Evolutionary conservation across 2,113 vertebrate genomes (phyloP).

Genomic region (Boulengeromyrus knoepffleri): DNA sequence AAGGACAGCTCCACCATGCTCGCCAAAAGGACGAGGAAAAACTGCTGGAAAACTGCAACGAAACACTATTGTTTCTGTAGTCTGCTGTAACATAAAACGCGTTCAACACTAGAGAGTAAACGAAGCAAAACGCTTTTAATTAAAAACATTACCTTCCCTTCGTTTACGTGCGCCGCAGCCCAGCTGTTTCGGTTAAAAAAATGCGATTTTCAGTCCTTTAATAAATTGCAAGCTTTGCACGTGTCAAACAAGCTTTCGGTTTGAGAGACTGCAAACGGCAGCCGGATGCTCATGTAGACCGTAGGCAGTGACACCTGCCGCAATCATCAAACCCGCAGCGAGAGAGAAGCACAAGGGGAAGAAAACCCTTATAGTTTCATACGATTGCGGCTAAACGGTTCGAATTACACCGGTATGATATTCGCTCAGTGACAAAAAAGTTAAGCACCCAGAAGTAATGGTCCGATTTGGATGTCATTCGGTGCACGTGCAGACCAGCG

Average conservation of each 20-base stretch:
- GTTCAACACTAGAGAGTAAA: not conserved
- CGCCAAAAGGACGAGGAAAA: conserved; percentile 30
- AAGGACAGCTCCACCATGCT: conserved; percentile 45
- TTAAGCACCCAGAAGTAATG: too few relatives aligned
- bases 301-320: not conserved
- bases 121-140: not conserved
- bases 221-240: too few relatives aligned
- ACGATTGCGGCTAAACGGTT: not conserved
- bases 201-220: too few relatives aligned
- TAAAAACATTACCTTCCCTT: not conserved
- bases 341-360: too few relatives aligned
- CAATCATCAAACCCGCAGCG: not conserved
- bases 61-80: not conserved
- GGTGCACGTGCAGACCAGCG: too few relatives aligned
- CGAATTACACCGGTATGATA: too few relatives aligned
- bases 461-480: too few relatives aligned
- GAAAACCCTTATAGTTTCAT: not conserved
- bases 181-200: too few relatives aligned
- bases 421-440: too few relatives aligned
- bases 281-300: not conserved
- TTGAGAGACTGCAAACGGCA: not conserved
- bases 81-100: not conserved
- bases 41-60: not conserved
- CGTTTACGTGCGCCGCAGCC: not conserved
- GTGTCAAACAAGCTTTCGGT: not conserved